Evolutionary conservation across 2,797 vertebrate species (phyloP), one percentile per base, ranked within the genome.

Genomic region (Enoplosus armatus): DNA sequence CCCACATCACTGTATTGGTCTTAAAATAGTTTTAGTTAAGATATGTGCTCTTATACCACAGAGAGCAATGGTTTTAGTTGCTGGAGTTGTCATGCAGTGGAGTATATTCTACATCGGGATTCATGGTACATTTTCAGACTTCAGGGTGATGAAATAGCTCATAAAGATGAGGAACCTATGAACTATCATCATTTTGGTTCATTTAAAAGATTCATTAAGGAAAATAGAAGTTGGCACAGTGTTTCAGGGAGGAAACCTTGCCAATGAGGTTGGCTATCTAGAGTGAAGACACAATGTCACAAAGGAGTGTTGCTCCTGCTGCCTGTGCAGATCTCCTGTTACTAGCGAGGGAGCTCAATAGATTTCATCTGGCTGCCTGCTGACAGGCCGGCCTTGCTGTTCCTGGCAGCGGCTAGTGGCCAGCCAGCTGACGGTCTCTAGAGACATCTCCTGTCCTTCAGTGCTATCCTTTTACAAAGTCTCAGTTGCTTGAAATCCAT

Each of bases 391-490:
- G 89, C 81, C 90, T 92, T 64, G 84, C 89, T 74, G 60, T 93
- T 92, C 89, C 89, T 86, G 92, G 90, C 88, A 93, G 69, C 27
- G 79, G 83, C 85, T 45, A 84, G 79, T 81, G 87, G 82, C 86
- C 70, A 33, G 84, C 83, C 80, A 79, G 88, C 87, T 82, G 64
- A 78, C 64, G 45, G 86, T 79, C 90, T 89, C 90, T 20, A 27
- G 90, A 91, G 89, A 87, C 83, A 29, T 69, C 82, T 83, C 75
- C 68, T 87, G 87, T 93, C 86, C 86, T 88, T 90, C 79, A 81
- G 85, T 33, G 31, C 88, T 91, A 88, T 95, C 91, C 82, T 89
- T 89, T 94, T 94, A 90, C 91, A 93, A 89, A 89, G 73, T 83
- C 79, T 83, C 82, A 72, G 86, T 86, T 75, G 79, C 79, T 67